A percentile compares a stretch with the other conserved stretches of the same genome.
These are phyloP conservation scores for Argyrosomus regius DNA, from an alignment of 2,797 vertebrate genomes.

Conservation along the genomic window DNA sequence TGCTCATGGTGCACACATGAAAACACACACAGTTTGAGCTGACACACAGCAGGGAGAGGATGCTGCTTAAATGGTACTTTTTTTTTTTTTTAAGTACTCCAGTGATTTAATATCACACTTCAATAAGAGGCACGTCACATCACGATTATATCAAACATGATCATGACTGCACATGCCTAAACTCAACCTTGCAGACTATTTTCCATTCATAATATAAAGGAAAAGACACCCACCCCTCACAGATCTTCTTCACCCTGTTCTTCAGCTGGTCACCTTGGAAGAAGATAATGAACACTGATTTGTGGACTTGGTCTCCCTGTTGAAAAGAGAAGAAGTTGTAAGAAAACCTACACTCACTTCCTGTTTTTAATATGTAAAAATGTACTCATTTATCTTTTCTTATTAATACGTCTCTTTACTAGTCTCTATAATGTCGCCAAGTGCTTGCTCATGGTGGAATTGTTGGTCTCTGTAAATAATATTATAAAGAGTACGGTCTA, in stretches of 20 bases:
- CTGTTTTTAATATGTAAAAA: background rate
- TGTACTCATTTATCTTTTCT: background rate
- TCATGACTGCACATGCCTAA: background rate
- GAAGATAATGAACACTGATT: conserved; percentile 97
- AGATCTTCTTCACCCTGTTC: conserved; percentile 97
- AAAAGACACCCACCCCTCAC: conserved; percentile 88
- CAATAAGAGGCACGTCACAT: background rate
- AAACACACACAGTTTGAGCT: too few species aligned
- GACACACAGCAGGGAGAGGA: too few species aligned
- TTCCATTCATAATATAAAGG: too few species aligned
- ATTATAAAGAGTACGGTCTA: too few species aligned
- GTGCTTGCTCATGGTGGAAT: too few species aligned
- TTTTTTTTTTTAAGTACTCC: too few species aligned
- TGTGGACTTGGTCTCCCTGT: conserved; percentile 95
- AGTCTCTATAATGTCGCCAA: background rate
- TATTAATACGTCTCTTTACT: background rate
- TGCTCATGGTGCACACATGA: too few species aligned
- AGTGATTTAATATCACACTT: too few species aligned
- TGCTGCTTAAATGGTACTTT: too few species aligned
- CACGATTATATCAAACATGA: background rate
- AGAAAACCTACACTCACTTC: conserved; percentile 1
- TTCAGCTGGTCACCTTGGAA: conserved; percentile 97
- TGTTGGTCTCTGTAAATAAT: too few species aligned
- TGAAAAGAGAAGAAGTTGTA: conserved; percentile 25
- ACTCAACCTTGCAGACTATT: background rate